phyloP scores from a whole-genome alignment of 2,797 vertebrate genomes.

The Xenops minutus region DNA sequence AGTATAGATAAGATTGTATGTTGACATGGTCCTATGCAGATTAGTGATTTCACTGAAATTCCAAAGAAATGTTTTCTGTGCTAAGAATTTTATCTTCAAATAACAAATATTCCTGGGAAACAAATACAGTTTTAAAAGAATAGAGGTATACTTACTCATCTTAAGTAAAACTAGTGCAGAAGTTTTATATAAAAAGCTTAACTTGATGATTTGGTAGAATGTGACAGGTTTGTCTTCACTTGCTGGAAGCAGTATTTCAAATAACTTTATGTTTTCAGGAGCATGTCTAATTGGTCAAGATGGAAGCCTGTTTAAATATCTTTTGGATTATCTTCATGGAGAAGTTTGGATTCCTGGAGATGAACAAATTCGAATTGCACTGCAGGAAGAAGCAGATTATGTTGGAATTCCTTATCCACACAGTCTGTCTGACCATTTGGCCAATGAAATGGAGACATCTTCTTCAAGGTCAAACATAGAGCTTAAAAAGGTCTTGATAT shows the following conservation, averaged over 20 bases:
- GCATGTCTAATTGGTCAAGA: conserved; percentile 75
- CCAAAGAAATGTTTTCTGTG: not conserved
- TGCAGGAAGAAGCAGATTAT: conserved; percentile 79
- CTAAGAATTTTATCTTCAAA: not conserved
- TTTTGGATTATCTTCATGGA: conserved; percentile 79
- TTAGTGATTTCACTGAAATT: not conserved
- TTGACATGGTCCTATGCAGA: not conserved
- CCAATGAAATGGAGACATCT: conserved; percentile 77
- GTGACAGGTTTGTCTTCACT: not conserved
- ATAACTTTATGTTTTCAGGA: conserved; percentile 64
- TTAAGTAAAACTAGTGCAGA: not conserved
- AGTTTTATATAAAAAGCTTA: not conserved
- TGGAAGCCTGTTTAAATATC: conserved; percentile 76
- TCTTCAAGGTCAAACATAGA: conserved; percentile 75
- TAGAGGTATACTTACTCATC: not conserved
- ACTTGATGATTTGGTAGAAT: not conserved
- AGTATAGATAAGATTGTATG: not conserved
- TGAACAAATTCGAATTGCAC: conserved; percentile 52
- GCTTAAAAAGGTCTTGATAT: conserved; percentile 77
- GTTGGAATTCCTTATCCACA: conserved; percentile 79
- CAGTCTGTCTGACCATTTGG: conserved; percentile 75
- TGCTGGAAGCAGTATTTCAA: not conserved
- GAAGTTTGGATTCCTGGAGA: conserved; percentile 73
- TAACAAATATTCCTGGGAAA: not conserved
- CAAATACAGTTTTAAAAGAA: not conserved